Conservation (phyloP, 2,113 vertebrate species). For the Fulmarus glacialis region DNA sequence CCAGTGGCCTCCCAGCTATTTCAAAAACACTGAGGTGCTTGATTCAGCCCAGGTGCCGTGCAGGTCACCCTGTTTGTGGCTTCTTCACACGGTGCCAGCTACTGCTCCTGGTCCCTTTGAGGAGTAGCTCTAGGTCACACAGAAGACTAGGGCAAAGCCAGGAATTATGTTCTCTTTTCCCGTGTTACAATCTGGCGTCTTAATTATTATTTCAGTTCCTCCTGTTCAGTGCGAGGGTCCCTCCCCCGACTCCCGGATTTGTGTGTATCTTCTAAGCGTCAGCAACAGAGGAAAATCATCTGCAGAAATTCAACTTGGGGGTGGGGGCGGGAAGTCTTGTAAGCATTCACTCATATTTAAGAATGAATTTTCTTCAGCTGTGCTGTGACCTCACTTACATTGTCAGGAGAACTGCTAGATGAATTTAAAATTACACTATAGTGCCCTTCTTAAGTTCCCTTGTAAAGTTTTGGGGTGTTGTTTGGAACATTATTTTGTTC, state of each 20-base stretch:
- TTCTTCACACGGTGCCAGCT: conserved; percentile 24
- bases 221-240: neutral
- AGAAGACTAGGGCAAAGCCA: neutral
- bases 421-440: neutral
- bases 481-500: neutral
- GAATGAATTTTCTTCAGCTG: conserved; percentile 9
- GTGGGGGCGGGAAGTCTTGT: neutral
- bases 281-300: neutral
- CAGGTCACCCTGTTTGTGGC: neutral
- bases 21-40: neutral
- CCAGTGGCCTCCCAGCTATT: neutral
- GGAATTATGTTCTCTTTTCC: neutral
- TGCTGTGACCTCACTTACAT: neutral
- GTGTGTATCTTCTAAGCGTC: neutral
- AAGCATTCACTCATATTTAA: neutral
- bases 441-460: neutral
- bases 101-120: neutral
- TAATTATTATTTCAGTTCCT: conserved; percentile 6
- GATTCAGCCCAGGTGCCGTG: neutral
- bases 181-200: neutral
- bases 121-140: neutral
- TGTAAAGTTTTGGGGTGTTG: neutral
- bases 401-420: neutral
- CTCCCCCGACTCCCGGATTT: neutral
- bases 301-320: neutral